Evolutionary conservation across 2,797 vertebrate species (phyloP), one percentile per base, ranked within the genome.

Genomic region (Taenioides sp.): DNA sequence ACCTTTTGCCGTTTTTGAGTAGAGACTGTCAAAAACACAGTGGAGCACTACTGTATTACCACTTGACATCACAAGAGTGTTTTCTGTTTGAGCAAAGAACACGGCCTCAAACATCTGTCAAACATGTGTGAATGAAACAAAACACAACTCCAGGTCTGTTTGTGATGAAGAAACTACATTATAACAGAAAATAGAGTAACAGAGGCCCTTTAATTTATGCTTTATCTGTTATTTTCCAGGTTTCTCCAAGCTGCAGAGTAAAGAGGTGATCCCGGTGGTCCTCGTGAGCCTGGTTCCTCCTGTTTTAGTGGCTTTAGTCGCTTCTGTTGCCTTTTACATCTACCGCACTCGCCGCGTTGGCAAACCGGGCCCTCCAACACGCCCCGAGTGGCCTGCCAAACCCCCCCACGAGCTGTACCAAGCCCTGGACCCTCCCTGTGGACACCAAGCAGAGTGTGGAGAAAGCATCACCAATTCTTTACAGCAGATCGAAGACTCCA

Each of bases 181-280:
- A 7, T 7, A 34, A 34, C 31, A 7, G 4, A 34, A 7, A 7
- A 34, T 34, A 34, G 31, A 34, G 31, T 34, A 34, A 34, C 31
- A 34, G 31, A 34, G 34, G 9, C 34, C 2, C 34, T 37, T 37
- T 37, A 1, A 23, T 62, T 9, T 17, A 7, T 9, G 0, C 12
- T 47, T 0, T 40, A 12, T 67, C 6, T 60, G n/a, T 67, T 9
- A 31, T 18, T 2, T 60, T 65, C 16, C 86, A 95, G 96, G 95
- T 3, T 95, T 95, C 85, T 93, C 94, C 58, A 94, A 93, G 87
- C 89, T 96, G 68, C 93, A 95, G 76, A 95, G 93, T 86, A 95
- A 94, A 75, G 95, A 97, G n/a, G 93, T 96, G 70, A 93, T 97
- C 81, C 95, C 95, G 0, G 95, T 96, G 79, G 96, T 96, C 0